These are phyloP conservation scores for Meleagris gallopavo DNA, from an alignment of 2,113 vertebrate species.

Conservation along the genomic window DNA sequence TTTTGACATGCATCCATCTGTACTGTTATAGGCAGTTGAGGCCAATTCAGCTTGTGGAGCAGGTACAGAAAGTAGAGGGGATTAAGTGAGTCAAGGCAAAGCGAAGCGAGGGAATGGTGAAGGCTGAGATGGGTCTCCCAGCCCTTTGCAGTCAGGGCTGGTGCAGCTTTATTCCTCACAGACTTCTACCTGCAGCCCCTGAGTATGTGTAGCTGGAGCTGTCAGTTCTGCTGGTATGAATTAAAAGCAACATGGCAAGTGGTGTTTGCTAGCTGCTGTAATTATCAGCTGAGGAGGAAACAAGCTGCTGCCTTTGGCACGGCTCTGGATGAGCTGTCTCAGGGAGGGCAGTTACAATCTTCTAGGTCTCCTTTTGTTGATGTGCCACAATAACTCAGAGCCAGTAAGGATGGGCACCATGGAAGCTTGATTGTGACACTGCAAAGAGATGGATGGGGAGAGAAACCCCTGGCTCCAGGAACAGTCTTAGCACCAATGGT, in stretches of 20 bases:
- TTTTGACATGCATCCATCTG: not conserved
- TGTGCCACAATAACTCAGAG: not conserved
- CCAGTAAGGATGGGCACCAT: not conserved
- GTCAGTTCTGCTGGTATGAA: conserved; percentile 40
- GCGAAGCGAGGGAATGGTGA: not conserved
- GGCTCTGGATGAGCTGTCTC: conserved; percentile 2
- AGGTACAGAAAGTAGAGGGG: not conserved
- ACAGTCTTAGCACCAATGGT: not conserved
- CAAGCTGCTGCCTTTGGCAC: conserved; percentile 6
- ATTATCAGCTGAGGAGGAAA: conserved; percentile 11
- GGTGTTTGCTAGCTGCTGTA: not conserved
- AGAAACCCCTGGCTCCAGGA: not conserved
- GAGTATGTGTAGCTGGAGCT: not conserved
- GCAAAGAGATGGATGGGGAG: not conserved
- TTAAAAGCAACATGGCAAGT: conserved; percentile 37
- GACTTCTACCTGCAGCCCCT: not conserved
- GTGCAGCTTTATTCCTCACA: not conserved
- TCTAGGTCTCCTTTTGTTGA: not conserved
- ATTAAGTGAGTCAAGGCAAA: not conserved
- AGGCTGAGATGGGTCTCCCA: not conserved
- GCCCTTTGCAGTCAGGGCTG: not conserved
- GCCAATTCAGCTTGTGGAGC: not conserved
- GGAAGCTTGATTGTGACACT: not conserved
- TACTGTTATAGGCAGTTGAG: not conserved
- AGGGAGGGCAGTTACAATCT: not conserved